Conservation (phyloP, 2,797 vertebrate genomes). For the Anguilla anguilla region DNA sequence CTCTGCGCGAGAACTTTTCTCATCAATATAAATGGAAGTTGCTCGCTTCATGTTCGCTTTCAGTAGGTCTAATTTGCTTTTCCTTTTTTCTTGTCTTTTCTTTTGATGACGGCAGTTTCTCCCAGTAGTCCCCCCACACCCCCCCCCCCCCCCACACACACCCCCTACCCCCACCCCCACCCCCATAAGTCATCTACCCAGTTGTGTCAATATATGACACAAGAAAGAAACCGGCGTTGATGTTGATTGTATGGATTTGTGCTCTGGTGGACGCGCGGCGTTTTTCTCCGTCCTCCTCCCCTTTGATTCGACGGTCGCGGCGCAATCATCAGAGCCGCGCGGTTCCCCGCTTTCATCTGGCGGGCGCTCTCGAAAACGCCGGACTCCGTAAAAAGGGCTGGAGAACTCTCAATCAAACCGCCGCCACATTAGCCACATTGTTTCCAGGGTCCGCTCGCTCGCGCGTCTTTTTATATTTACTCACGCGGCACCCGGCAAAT, state of each 20-base stretch:
- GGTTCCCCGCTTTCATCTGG: conserved; percentile 16
- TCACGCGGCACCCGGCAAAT: not conserved
- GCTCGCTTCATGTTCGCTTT: not conserved
- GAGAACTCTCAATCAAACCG: conserved; percentile 25
- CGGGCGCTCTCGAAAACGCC: not conserved
- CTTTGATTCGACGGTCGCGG: conserved; percentile 15
- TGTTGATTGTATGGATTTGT: conserved; percentile 22
- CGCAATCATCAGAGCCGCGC: conserved; percentile 24
- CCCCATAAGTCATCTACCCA: not conserved
- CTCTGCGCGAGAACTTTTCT: too few relatives aligned
- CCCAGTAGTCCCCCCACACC: not conserved
- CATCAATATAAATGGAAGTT: not conserved
- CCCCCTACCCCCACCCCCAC: too few relatives aligned
- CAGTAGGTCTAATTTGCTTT: not conserved
- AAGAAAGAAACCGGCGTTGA: not conserved
- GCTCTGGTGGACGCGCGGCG: not conserved
- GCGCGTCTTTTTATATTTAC: not conserved
- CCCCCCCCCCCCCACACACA: too few relatives aligned
- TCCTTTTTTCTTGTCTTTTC: not conserved
- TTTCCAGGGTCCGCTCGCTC: not conserved
- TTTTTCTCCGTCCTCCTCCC: not conserved
- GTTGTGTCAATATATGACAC: not conserved
- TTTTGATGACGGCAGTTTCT: not conserved
- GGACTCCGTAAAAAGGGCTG: conserved; percentile 7
- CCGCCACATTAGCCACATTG: not conserved